Evolutionary conservation across 92 coral and sea anemone genomes (phyloP), one percentile per base, ranked within the genome.

Genomic region (Siderastrea radians): DNA sequence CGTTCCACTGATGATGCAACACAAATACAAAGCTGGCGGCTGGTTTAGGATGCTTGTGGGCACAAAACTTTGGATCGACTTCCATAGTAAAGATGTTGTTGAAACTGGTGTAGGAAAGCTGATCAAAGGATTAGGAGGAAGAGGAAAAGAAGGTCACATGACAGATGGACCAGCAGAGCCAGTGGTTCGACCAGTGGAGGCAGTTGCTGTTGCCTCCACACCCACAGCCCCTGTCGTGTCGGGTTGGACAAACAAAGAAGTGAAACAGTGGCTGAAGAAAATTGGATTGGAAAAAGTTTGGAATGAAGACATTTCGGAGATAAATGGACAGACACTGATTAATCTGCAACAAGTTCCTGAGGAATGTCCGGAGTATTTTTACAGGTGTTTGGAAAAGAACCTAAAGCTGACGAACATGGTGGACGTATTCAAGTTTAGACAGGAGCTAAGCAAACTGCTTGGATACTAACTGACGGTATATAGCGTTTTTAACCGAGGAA

Each of bases 1-100:
- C 58, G 70, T 93, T 64, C 94, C 96, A 13, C 26, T 93, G 59
- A 84, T 88, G 94, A 81, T 91, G 90, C 94, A 93, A 64, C 66
- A 50, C 43, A 86, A 81, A 26, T 93, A 91, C 92, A 67, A 46
- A 16, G 90, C 90, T 6, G 96, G 90, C 45, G 96, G 96, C 49
- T 93, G 96, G 96, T 76, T 93, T 17, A 94, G 90, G 14, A 76
- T 68, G 62, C 72, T 90, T 38, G 50, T 93, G 81, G 92, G 86
- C 48, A 84, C 90, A 52, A 87, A 87, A 47, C 76, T 78, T 49
- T 79, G 83, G 92, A 79, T 87, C 49, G 94, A 81, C 55, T 80
- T 93, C 57, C 81, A 69, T 44, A 69, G 80, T 54, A 86, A 86
- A 58, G 44, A 53, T 7, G 47, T 74, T 14, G 5, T 90, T 16